Evolutionary conservation across 2,797 vertebrate genomes (phyloP), one percentile per base, ranked within the genome.

Genomic region (Hirundo rustica): DNA sequence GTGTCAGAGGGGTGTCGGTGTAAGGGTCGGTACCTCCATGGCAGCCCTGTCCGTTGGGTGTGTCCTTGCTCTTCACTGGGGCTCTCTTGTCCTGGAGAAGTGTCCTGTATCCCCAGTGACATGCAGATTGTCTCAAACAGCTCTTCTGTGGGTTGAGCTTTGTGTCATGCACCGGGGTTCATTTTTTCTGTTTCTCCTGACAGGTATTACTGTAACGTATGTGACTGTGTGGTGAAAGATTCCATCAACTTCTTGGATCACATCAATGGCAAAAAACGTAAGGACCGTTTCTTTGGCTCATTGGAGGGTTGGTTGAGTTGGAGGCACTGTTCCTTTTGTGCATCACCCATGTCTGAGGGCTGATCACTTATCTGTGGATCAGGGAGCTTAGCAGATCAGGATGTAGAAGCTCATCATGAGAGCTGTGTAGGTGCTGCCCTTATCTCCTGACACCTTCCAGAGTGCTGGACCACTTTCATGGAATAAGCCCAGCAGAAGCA

Each of bases 261-360:
- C 97, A 99, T 99, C 98, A 99, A 99, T 65, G 99, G 99, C 87
- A 99, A 99, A 96, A 99, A 99, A 98, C 99, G 99, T 99, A 98
- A 99, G 99, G 60, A 84, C 8, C 7, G 11, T 40, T 74, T 26
- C 66, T 66, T 48, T 95, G 50, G 21, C 10, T 73, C 42, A 1
- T 7, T 77, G 61, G 34, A 17, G 74, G n/a, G 55, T 32, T 89
- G 60, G 40, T 25, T 60, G 80, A 23, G 40, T 42, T 66, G 47
- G 40, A 61, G 53, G 34, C 29, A 36, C 44, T 93, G 25, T 85
- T 82, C 32, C 23, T 50, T 58, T 44, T 19, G 2, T 21, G 14
- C 23, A 9, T 73, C 65, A 40, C 30, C 15, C 9, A 2, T 42
- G 18, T 44, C 64, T 79, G 58, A 71, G 48, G 4, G 10, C 27